A percentile compares a stretch with the other conserved stretches of the same genome.
Evolutionary conservation across 2,888 invertebrate species (phyloP).

Genomic region (Kuschelorhynchus macadamiae): DNA sequence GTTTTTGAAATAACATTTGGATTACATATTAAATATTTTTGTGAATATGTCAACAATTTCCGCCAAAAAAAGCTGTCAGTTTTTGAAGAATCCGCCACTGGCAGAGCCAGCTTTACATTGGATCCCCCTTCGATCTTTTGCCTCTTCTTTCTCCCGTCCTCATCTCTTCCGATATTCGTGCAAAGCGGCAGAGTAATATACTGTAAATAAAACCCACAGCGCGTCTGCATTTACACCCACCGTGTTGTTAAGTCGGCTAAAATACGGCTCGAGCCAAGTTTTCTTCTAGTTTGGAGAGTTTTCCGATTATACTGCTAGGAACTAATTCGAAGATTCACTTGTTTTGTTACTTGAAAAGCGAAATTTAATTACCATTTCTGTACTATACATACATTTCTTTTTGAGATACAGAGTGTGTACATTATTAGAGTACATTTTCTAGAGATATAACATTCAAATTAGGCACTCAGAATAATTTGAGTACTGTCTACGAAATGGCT

Average conservation of each 20-base stretch:
- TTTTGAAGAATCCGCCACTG: slow-evolving; percentile 39
- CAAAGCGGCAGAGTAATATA: slow-evolving; percentile 48
- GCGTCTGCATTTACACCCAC: slow-evolving; percentile 57
- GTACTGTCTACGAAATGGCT: too few relatives aligned
- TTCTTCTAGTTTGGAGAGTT: slow-evolving; percentile 40
- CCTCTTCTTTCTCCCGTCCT: slow-evolving; percentile 12
- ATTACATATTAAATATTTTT: too few relatives aligned
- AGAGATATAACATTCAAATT: too few relatives aligned
- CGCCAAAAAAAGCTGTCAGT: too few relatives aligned
- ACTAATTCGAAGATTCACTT: background rate
- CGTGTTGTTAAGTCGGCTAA: slow-evolving; percentile 54
- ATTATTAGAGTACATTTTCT: too few relatives aligned
- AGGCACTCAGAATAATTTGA: too few relatives aligned
- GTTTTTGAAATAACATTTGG: too few relatives aligned
- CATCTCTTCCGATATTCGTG: slow-evolving; percentile 45
- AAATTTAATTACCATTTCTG: too few relatives aligned
- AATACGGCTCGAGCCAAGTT: slow-evolving; percentile 40
- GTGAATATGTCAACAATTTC: too few relatives aligned
- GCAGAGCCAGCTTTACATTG: slow-evolving; percentile 16
- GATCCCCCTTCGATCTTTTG: slow-evolving; percentile 40
- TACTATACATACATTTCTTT: too few relatives aligned
- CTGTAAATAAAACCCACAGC: slow-evolving; percentile 52
- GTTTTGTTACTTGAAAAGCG: too few relatives aligned
- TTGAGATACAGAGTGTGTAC: too few relatives aligned
- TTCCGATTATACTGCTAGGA: slow-evolving; percentile 26